Evolutionary conservation across 2,113 vertebrate genomes (phyloP), one percentile per base, ranked within the genome.

Genomic region (Scomber japonicus): DNA sequence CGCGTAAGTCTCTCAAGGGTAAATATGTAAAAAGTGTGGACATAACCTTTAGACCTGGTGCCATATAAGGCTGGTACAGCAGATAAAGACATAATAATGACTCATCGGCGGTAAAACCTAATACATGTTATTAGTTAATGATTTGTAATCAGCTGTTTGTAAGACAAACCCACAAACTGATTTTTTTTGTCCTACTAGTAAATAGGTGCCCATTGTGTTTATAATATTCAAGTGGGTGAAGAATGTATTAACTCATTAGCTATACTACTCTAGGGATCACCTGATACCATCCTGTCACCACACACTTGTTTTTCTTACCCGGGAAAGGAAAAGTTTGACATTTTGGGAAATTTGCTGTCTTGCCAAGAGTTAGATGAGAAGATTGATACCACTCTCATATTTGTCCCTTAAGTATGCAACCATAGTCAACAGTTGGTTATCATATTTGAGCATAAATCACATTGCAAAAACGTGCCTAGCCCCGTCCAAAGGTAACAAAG

Each of bases 21-120:
- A 74, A 74, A 85, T 67, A 83, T 21, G 19, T 56, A 51, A 27
- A 62, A 30, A 45, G 2, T 81, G 82, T 87, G 53, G 59, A 79
- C 55, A 70, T 66, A 82, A 89, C 80, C 87, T 91, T 63, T 85
- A 72, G 49, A 78, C 89, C 44, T 17, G 17, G n/a, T 51, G 49
- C 50, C 27, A 24, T 53, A 30, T 11, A 17, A 51, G 55, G 11
- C 62, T 35, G 62, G 59, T 30, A 15, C 15, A 45, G 55, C 21
- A 54, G 68, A 79, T 75, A 86, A 50, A 71, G 46, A 61, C 60
- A 67, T 64, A 62, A 4, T 15, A 70, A 15, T 56, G 14, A 64
- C 66, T 75, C 49, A 69, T 24, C 0, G 2, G 46, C 17, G 16
- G 24, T 31, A 45, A 53, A 40, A 40, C 35, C 35, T 40, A 40